Conservation (phyloP, 2,888 invertebrate species). For the Geophilus truncorum region DNA sequence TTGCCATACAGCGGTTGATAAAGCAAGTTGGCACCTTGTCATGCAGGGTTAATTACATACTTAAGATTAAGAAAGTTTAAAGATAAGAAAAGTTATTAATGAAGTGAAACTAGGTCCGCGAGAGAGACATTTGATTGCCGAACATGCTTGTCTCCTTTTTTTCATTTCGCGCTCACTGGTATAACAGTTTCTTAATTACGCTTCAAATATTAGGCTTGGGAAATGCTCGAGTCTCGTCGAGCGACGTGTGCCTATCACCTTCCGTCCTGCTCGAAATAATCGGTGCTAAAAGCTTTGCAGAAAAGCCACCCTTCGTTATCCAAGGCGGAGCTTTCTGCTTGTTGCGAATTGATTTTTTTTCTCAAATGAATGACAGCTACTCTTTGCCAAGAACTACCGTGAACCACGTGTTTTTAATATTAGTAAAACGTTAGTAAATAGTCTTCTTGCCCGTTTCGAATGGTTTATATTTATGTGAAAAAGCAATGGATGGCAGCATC, state of each 20-base stretch:
- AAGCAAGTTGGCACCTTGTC: background rate
- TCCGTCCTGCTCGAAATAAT: background rate
- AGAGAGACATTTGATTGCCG: background rate
- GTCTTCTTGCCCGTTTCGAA: background rate
- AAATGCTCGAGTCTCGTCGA: background rate
- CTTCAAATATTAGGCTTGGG: background rate
- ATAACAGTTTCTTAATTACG: background rate
- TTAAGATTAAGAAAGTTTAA: too few species aligned
- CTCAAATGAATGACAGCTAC: background rate
- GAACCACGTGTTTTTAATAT: background rate
- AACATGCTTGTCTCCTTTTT: background rate
- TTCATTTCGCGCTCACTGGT: background rate
- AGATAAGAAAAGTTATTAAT: background rate
- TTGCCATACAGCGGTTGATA: background rate
- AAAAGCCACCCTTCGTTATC: background rate
- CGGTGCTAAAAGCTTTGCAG: background rate
- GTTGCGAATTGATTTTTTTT: background rate
- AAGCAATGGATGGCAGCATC: background rate
- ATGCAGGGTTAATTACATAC: background rate
- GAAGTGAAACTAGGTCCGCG: background rate
- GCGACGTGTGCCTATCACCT: background rate
- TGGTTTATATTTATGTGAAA: too few species aligned
- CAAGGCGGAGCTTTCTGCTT: background rate
- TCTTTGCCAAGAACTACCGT: background rate
- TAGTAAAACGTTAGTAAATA: background rate